Evolutionary conservation across 2,797 vertebrate species (phyloP), one percentile per base, ranked within the genome.

Genomic region (Dromococcyx pavoninus): DNA sequence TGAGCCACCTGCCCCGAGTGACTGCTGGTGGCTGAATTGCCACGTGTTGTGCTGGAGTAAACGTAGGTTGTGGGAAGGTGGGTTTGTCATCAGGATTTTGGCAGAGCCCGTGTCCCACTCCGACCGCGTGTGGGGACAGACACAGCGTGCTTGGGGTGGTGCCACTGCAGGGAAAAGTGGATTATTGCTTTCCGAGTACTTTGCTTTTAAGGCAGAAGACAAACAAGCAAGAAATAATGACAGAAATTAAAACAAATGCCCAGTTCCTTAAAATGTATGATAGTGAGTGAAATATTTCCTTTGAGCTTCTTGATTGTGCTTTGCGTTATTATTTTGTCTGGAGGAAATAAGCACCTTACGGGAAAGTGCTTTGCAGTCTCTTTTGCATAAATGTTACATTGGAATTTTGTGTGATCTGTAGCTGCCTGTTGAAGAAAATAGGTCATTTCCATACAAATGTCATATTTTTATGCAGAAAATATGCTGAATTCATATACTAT

Each of bases 391-490:
- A 86, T 7, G 51, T 73, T 93, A 35, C 74, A 72, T 69, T 66
- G 74, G 72, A 89, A 84, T 43, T 51, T 73, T 33, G 17, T 30
- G 75, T 87, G 91, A 91, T 97, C 46, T 86, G 92, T 93, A 95
- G 88, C 86, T 95, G 75, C 66, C 80, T 84, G 90, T 77, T 95
- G 76, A 82, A 51, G 70, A 96, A 97, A 96, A 87, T 91, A 91
- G 90, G 93, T 91, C 84, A 92, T 88, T 97, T 97, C 82, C 89
- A 94, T 89, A 89, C 53, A 88, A 91, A 94, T 78, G 65, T 87
- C 75, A 91, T 71, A 58, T 86, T 96, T 96, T 82, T 69, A 85
- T 94, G 93, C 46, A 92, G 83, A 65, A 96, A 96, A 96, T 91
- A 46, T 96, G 92, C 80, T 96, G 96, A 95, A 72, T 92, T 82